Conservation (phyloP, 1,140 invertebrate species). For the Xylocopa sonorina region DNA sequence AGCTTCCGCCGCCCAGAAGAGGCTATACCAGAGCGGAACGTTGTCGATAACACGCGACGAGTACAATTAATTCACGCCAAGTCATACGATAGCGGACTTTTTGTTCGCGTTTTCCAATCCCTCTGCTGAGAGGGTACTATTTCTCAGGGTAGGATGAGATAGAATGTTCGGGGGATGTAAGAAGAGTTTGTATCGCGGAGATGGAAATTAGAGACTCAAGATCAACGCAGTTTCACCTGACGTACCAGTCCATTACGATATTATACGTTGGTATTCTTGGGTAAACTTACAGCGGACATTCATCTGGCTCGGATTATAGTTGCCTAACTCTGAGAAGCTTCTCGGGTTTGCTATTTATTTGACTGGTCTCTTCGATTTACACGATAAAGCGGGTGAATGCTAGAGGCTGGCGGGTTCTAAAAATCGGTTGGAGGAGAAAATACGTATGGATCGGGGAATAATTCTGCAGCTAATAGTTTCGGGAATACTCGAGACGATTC, state of each 20-base stretch:
- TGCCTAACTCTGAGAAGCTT: conserved; percentile 4
- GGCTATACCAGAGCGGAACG: no score
- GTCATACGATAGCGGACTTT: no score
- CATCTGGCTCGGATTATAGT: conserved; percentile 16
- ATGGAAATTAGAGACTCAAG: not conserved
- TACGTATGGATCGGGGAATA: no score
- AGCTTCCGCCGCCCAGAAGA: not conserved
- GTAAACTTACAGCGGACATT: conserved; percentile 4
- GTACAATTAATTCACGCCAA: not conserved
- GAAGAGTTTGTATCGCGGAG: not conserved
- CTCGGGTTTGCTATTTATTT: conserved; percentile 23
- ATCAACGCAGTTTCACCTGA: not conserved
- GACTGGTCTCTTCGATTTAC: not conserved
- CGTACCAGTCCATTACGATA: not conserved
- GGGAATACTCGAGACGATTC: not conserved
- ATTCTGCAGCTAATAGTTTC: not conserved
- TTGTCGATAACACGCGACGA: not conserved
- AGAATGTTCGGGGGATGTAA: no score
- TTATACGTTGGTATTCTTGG: conserved; percentile 4
- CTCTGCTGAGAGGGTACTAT: no score
- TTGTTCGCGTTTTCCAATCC: no score
- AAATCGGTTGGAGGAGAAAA: not conserved
- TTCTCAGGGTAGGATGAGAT: no score
- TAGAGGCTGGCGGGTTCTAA: not conserved
- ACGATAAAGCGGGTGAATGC: not conserved